phyloP scores from a whole-genome alignment of 2,113 vertebrate species.

The Lynx canadensis region DNA sequence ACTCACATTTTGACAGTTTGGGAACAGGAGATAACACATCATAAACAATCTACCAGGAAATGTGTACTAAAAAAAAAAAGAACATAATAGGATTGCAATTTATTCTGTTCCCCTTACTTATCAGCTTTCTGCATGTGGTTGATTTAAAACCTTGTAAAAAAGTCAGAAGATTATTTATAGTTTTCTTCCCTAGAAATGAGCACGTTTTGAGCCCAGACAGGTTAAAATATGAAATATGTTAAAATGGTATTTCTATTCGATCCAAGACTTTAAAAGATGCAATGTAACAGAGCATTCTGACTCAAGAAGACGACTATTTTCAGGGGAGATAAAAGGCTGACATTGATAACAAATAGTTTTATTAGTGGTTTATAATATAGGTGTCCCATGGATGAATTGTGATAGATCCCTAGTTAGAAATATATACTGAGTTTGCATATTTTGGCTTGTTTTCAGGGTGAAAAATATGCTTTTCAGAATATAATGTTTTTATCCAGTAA shows the following conservation, averaged over 20 bases:
- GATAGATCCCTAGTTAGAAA: not conserved
- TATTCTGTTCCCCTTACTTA: slow-evolving; percentile 50
- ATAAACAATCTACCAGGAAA: slow-evolving; percentile 38
- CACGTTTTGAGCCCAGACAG: not conserved
- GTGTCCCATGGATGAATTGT: not conserved
- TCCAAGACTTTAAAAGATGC: not conserved
- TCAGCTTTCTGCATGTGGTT: slow-evolving; percentile 58
- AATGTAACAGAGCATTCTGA: not conserved
- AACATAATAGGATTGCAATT: slow-evolving; percentile 32
- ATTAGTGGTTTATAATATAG: not conserved
- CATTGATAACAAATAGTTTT: slow-evolving; percentile 27
- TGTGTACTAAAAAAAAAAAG: not conserved
- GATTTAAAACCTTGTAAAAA: slow-evolving; percentile 58
- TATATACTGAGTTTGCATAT: not conserved
- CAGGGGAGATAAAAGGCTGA: slow-evolving; percentile 15
- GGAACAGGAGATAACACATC: slow-evolving; percentile 33
- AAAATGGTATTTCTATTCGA: not conserved
- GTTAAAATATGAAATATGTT: slow-evolving; percentile 43
- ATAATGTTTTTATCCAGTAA: not conserved
- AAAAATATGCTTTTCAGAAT: not conserved
- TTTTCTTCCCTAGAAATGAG: slow-evolving; percentile 49
- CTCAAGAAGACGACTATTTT: slow-evolving; percentile 31
- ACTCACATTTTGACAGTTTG: slow-evolving; percentile 20
- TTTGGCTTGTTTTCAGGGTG: not conserved
- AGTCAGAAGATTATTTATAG: slow-evolving; percentile 50